phyloP scores from a whole-genome alignment of 2,888 invertebrate species.

The Rhagonycha lutea region DNA sequence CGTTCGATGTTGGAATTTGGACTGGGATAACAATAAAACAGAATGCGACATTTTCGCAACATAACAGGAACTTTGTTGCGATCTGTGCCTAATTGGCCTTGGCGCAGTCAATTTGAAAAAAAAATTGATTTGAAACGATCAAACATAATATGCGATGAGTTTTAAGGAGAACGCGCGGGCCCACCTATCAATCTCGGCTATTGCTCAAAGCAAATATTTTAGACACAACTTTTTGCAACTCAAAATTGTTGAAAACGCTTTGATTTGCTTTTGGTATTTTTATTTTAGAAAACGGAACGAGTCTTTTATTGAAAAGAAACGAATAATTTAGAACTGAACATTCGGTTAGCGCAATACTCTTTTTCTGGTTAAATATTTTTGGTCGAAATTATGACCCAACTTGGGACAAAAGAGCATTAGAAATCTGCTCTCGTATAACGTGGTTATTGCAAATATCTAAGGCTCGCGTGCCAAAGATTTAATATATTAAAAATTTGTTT shows the following conservation, averaged over 20 bases:
- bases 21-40: background rate
- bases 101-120: too few relatives aligned
- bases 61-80: background rate
- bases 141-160: too few relatives aligned
- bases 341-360: background rate
- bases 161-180: too few relatives aligned
- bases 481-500: slow-evolving; percentile 1
- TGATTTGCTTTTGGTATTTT: background rate
- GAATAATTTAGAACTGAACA: background rate
- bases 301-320: background rate
- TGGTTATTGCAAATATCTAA: background rate
- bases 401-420: slow-evolving; percentile 2
- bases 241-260: background rate
- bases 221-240: background rate
- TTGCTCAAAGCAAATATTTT: background rate
- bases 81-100: background rate
- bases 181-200: too few relatives aligned
- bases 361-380: slow-evolving; percentile 3
- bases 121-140: too few relatives aligned
- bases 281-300: background rate
- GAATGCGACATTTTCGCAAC: background rate
- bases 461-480: background rate
- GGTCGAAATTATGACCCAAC: background rate
- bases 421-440: slow-evolving; percentile 1
- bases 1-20: background rate